These are phyloP conservation scores for Cricetomys ansorgei DNA, from an alignment of 2,113 vertebrate genomes.

Conservation along the genomic window DNA sequence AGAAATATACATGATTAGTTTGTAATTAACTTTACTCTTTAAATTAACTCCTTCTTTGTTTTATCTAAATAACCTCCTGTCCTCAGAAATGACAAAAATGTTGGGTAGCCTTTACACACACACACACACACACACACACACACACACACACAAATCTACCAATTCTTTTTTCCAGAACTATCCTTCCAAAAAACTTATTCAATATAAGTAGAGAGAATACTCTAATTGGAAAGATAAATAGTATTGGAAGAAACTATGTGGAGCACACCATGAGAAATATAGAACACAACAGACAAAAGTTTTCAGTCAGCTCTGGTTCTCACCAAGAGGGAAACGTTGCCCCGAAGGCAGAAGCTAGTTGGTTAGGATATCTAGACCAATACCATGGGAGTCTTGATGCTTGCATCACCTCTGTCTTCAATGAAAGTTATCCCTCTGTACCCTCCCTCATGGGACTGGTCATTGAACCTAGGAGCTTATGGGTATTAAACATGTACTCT, in stretches of 20 bases:
- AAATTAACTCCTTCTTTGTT: neutral
- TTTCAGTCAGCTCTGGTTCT: neutral
- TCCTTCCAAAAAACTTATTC: neutral
- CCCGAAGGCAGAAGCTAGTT: neutral
- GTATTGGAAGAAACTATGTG: neutral
- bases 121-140: too few relatives aligned
- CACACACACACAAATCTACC: neutral
- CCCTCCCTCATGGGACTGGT: accelerated
- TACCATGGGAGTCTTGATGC: neutral
- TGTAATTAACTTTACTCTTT: slow-evolving; percentile 30
- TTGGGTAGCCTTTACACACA: neutral
- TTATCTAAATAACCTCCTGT: neutral
- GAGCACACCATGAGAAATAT: neutral
- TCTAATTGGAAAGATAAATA: neutral
- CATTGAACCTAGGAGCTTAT: too few relatives aligned
- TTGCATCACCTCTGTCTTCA: neutral
- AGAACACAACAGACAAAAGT: neutral
- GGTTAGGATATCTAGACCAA: neutral
- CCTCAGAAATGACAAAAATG: neutral
- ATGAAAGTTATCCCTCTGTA: neutral
- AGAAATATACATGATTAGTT: neutral
- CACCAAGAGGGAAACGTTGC: neutral
- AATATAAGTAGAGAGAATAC: neutral
- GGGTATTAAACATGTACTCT: too few relatives aligned
- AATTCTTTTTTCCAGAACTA: neutral